Conservation (phyloP, 2,888 invertebrate species). For the Seira ritae region DNA sequence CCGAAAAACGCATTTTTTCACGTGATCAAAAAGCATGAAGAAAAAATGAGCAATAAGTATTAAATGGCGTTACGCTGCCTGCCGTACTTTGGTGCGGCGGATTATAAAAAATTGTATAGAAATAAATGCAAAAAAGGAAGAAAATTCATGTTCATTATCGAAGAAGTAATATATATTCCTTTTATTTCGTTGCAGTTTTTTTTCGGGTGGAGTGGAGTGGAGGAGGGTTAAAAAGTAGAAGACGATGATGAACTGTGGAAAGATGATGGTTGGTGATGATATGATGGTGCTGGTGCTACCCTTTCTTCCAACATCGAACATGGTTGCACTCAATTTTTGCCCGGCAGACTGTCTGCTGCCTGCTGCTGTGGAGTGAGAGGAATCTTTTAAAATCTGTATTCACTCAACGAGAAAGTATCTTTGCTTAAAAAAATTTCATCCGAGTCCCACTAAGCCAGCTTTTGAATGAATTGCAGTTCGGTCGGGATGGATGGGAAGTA, state of each 20-base stretch:
- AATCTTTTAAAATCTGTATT: no score
- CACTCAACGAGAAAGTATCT: not conserved
- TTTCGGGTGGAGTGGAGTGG: no score
- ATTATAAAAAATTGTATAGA: no score
- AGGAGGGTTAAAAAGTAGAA: not conserved
- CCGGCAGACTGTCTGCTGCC: conserved; percentile 1
- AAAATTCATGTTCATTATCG: not conserved
- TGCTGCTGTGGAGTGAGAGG: not conserved
- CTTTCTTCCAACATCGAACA: not conserved
- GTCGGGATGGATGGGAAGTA: conserved; percentile 20
- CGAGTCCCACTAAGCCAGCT: not conserved
- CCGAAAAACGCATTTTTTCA: no score
- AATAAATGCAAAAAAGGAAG: not conserved
- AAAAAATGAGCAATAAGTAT: not conserved
- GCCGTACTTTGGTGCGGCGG: not conserved
- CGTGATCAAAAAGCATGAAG: not conserved
- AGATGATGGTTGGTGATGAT: no score
- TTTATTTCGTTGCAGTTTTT: not conserved
- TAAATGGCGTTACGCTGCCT: conserved; percentile 4
- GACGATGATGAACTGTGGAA: not conserved
- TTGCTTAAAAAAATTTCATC: not conserved
- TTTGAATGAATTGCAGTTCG: not conserved
- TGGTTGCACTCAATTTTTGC: not conserved
- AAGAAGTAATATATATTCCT: not conserved
- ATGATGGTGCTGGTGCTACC: not conserved